Evolutionary conservation across 2,888 invertebrate species (phyloP), one percentile per base, ranked within the genome.

Genomic region (Ellobium chinense): DNA sequence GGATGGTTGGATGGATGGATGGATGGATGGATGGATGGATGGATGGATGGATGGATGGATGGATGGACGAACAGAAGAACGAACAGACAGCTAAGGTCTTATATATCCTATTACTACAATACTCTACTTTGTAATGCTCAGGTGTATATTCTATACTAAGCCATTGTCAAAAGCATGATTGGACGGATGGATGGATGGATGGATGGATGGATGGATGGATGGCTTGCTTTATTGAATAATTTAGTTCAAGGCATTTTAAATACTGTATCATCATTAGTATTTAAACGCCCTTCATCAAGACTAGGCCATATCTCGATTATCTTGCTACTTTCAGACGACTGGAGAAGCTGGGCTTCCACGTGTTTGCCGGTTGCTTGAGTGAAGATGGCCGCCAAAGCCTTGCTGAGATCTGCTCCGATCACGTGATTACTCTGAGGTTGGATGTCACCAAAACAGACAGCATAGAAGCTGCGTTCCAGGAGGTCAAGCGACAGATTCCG

Each of bases 321-420:
- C n/a, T n/a, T n/a, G n/a, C n/a, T n/a, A n/a, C n/a, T n/a, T n/a
- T n/a, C 65, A 75, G 75, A 31, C 65, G 75, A 0, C 24, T 75
- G n/a, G 54, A 75, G 34, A 65, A 54, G n/a, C 5, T 75, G 54
- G 75, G 75, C 4, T 75, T 65, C n/a, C 75, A 31, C 0, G 75
- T 75, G 9, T 62, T 75, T 62, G 63, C 75, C 14, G 65, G 29
- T 1, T 75, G 75, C 31, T 27, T 75, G 1, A 65, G 46, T 21
- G n/a, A 75, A 29, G 62, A 31, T 1, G 75, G 75, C 2, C 24
- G 34, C 12, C 31, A 63, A 2, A 34, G 46, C 24, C 34, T 75
- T 29, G 7, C 29, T 5, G 46, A 63, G 34, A 27, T 21, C 27
- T 63, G 65, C 54, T 65, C 75, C 27, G 37, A 37, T 18, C 58